A percentile compares a stretch with the other conserved stretches of the same genome.
phyloP scores from a whole-genome alignment of 2,888 invertebrate genomes.

The Stenodera caucasica region DNA sequence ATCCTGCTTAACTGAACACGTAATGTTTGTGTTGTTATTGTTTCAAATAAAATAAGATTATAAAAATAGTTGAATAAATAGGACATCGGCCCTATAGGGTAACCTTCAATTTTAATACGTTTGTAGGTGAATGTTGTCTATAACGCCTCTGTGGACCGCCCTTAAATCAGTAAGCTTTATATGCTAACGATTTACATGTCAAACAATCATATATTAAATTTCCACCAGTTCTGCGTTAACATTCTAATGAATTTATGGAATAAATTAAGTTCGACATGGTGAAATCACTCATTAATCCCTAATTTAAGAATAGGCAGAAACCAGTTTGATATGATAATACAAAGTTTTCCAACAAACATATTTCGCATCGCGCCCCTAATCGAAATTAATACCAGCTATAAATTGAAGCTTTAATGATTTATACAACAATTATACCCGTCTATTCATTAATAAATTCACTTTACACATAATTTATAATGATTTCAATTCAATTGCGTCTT shows the following conservation, averaged over 20 bases:
- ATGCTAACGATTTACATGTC: slow-evolving; percentile 43
- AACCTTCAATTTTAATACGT: slow-evolving; percentile 23
- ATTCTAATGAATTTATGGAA: slow-evolving; percentile 42
- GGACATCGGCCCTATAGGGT: no score
- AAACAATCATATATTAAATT: slow-evolving; percentile 44
- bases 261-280: slow-evolving; percentile 31
- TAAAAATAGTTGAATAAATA: no score
- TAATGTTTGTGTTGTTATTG: slow-evolving; percentile 15
- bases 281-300: slow-evolving; percentile 22
- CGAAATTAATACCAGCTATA: slow-evolving; percentile 15
- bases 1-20: slow-evolving; percentile 16
- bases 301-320: slow-evolving; percentile 21
- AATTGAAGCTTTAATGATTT: slow-evolving; percentile 6
- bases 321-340: slow-evolving; percentile 21
- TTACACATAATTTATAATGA: slow-evolving; percentile 5
- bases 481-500: not conserved
- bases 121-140: slow-evolving; percentile 23
- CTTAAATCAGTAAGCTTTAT: slow-evolving; percentile 38
- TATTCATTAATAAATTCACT: slow-evolving; percentile 10
- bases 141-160: slow-evolving; percentile 30
- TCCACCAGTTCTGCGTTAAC: slow-evolving; percentile 39
- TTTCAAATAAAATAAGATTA: slow-evolving; percentile 6
- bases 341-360: slow-evolving; percentile 13
- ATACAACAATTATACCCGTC: not conserved
- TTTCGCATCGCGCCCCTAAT: slow-evolving; percentile 11